Percentiles rank a stretch among this genome's conserved stretches.
Evolutionary conservation across 2,888 invertebrate species (phyloP).

Genomic region (Achlya flavicornis): DNA sequence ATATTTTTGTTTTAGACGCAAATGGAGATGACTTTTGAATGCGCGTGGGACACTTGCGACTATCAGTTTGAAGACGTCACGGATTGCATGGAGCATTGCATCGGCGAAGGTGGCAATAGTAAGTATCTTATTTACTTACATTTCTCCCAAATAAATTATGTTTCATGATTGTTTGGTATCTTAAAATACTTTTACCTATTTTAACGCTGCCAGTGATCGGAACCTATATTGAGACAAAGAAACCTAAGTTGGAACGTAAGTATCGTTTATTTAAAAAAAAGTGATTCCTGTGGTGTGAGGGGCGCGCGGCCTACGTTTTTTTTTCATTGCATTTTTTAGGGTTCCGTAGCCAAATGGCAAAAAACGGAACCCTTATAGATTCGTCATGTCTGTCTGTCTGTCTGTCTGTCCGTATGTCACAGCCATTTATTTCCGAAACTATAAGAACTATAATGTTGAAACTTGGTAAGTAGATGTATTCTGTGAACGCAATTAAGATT

Average conservation of each 20-base stretch:
- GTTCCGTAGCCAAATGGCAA: no score
- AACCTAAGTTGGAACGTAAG: slow-evolving; percentile 71
- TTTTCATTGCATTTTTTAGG: no score
- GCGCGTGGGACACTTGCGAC: slow-evolving; percentile 96
- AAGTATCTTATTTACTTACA: slow-evolving; percentile 62
- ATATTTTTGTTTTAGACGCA: slow-evolving; percentile 48
- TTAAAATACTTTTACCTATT: slow-evolving; percentile 7
- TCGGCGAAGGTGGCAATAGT: slow-evolving; percentile 90
- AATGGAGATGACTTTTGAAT: slow-evolving; percentile 89
- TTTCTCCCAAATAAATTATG: neutral
- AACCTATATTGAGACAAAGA: slow-evolving; percentile 70
- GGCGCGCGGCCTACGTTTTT: no score
- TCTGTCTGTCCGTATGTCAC: no score
- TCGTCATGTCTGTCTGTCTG: no score
- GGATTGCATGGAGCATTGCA: slow-evolving; percentile 95
- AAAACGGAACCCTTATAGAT: no score
- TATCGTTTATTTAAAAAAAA: slow-evolving; percentile 34
- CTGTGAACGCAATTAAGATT: no score
- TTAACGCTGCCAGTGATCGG: slow-evolving; percentile 72
- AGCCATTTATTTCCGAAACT: no score
- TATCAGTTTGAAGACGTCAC: slow-evolving; percentile 95
- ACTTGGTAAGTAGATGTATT: no score
- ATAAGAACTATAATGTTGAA: no score
- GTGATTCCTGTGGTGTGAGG: no score
- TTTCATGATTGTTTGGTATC: neutral